phyloP scores from a whole-genome alignment of 2,797 vertebrate species.

The Calcarius lapponicus region DNA sequence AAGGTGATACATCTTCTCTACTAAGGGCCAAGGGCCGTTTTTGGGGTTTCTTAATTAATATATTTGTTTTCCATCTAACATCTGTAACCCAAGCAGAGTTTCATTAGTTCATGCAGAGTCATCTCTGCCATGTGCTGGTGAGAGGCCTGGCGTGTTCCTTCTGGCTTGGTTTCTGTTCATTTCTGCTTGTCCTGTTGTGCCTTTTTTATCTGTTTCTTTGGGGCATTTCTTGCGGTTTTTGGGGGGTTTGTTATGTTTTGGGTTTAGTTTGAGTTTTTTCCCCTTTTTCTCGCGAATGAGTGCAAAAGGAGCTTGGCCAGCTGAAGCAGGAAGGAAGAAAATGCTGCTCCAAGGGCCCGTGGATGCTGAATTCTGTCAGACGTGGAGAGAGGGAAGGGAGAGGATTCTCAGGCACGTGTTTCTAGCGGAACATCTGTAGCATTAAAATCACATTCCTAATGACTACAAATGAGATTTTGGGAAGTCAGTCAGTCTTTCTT shows the following conservation, averaged over 20 bases:
- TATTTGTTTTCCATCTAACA: background rate
- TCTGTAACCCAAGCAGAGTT: background rate
- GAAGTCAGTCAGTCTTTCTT: background rate
- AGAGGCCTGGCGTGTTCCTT: background rate
- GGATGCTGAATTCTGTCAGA: background rate
- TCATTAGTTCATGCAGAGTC: background rate
- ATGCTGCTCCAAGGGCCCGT: background rate
- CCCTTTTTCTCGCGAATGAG: background rate
- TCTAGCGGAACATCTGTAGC: background rate
- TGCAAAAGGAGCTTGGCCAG: background rate
- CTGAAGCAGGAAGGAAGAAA: background rate
- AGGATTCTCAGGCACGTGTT: accelerated
- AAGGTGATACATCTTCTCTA: background rate
- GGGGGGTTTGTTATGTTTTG: background rate
- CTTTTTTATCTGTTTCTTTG: background rate
- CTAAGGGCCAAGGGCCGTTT: background rate
- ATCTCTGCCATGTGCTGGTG: background rate
- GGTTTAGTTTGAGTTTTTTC: background rate
- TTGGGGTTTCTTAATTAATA: background rate
- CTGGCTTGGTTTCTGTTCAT: background rate
- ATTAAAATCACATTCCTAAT: background rate
- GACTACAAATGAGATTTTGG: background rate
- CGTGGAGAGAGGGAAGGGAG: background rate
- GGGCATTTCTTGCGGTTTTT: background rate
- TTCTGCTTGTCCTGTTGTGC: background rate